Evolutionary conservation across 2,113 vertebrate genomes (phyloP), one percentile per base, ranked within the genome.

Genomic region (Oncorhynchus gorbuscha): DNA sequence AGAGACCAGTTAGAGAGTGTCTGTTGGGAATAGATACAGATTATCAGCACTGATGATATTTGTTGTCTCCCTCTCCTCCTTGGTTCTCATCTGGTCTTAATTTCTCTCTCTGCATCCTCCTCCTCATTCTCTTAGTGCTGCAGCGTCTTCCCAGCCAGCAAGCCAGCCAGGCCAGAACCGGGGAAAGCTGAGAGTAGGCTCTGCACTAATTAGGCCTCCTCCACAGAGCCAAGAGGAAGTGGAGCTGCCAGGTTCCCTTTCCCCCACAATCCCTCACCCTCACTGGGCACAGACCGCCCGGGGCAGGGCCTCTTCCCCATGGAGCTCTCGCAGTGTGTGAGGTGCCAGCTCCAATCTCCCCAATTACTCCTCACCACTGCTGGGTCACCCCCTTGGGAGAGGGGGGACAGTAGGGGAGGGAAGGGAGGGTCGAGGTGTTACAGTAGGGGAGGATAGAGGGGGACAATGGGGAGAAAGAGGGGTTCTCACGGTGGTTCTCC

Each of bases 341-440:
- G 90, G 93, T 96, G 94, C 94, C 94, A 95, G 92, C 88, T 95
- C 92, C 94, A 97, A 96, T 96, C 78, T 94, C 94, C 91, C 87
- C 89, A 86, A 93, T 91, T 93, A 93, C 91, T 91, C 91, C 92
- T 95, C 92, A 92, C 90, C 28, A 69, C 68, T 32, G 16, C 16
- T 55, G 16, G 65, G 65, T 67, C 2, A 18, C 65, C 28, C 65
- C 28, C 51, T 18, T 55, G 51, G 51, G 51, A 18, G 16, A 69
- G 59, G n/a, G n/a, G 16, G n/a, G 28, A 13, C 22, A 20, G 26
- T 8, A 14, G 30, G 73, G 49, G 55, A 35, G 67, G 22, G 69
- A 14, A 24, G 73, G 49, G 55, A 35, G 67, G 22, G 69, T 72
- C 49, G 69, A 30, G 35, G 3, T 13, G 35, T 6, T 14, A 30